These are phyloP conservation scores for Holothuria scabra DNA, from an alignment of 53 echinoderm and acorn worm species.

Conservation along the genomic window DNA sequence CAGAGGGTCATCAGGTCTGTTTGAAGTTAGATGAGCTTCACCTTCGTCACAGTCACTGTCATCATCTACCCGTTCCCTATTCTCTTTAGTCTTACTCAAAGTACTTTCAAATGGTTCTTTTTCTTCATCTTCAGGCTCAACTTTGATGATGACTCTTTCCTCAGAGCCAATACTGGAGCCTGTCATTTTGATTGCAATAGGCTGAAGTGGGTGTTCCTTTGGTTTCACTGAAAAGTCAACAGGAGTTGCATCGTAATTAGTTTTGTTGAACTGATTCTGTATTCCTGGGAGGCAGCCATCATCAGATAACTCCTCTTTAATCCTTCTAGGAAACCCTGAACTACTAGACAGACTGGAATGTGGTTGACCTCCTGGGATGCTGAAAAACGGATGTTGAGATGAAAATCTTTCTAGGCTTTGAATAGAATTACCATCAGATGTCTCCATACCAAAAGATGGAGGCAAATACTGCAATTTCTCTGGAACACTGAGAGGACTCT, in stretches of 20 bases:
- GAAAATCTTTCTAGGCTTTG: slow-evolving; percentile 47
- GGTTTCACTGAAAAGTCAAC: slow-evolving; percentile 6
- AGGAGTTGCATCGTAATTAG: neutral
- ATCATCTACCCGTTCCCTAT: neutral
- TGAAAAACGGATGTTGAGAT: slow-evolving; percentile 5
- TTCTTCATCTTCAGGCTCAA: slow-evolving; percentile 7
- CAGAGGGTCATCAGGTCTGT: slow-evolving; percentile 9
- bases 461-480: slow-evolving; percentile 41
- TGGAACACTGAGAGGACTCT: neutral
- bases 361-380: neutral
- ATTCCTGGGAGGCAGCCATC: neutral
- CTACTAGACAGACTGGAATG: slow-evolving; percentile 29
- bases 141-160: neutral
- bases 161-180: neutral
- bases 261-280: neutral
- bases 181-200: neutral
- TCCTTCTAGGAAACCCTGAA: too few relatives aligned
- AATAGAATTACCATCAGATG: slow-evolving; percentile 28
- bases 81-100: neutral
- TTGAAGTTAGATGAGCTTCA: neutral
- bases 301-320: too few relatives aligned
- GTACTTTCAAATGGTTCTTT: neutral
- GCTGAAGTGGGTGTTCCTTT: neutral
- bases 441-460: slow-evolving; percentile 30
- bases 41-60: too few relatives aligned